Base-by-base conservation (phyloP, 2,797 vertebrate species). In the Enteromius radiatus region DNA sequence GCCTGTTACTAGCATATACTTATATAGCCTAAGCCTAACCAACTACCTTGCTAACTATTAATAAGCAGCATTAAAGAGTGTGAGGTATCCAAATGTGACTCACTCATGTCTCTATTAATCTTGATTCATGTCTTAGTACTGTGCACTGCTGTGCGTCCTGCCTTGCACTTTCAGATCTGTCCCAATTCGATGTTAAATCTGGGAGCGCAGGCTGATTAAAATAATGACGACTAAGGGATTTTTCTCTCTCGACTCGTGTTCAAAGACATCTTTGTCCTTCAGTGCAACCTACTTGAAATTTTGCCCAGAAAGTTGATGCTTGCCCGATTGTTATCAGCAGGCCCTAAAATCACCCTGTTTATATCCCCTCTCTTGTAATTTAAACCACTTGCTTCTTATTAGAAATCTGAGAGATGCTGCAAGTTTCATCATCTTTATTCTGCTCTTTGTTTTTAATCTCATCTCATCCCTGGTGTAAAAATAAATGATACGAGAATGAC, bases 211-310 rank as follows among this genome's bases (percentile, higher is more conserved):
- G 33, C 84, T 85, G 92, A 93, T 85, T 90, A 85, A 93, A 94
- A 94, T 95, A 93, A 95, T 90, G 91, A 90, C 89, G 90, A 94
- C 88, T 93, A 91, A 89, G 91, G 56, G 43, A 47, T 86, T 88
- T 64, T 87, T 73, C 67, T 77, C 67, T 43, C 70, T 63, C 77
- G 82, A 85, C 91, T 91, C 95, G 68, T 87, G 88, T 90, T 95
- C 92, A 97, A 96, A 94, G 92, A 92, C 88, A 88, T 92, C 96
- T 95, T 97, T 97, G 96, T 97, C 91, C 92, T 84, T 43, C 84
- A 87, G 85, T 88, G 94, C 93, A 92, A 93, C 91, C 89, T 91
- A 90, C 92, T 94, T 95, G 95, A 97, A 96, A 95, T 90, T 70
- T 89, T 93, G 93, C 95, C 89, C 90, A 92, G 94, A 88, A 88